Evolutionary conservation across 2,797 vertebrate genomes (phyloP), one percentile per base, ranked within the genome.

Genomic region (Melanotaenia parkinsoni): DNA sequence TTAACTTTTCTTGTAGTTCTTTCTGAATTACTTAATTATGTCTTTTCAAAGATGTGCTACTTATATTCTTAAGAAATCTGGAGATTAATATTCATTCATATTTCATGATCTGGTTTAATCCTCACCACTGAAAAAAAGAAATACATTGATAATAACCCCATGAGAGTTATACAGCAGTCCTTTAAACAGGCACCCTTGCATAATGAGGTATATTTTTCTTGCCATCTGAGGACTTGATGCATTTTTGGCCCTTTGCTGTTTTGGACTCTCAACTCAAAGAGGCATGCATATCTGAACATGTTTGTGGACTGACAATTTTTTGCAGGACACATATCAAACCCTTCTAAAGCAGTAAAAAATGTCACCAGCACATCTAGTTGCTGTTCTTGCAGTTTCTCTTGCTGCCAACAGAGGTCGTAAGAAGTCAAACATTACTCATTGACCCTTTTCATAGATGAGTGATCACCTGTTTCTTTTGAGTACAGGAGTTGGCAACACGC

Each of bases 381-480:
- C 37, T 13, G 10, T 9, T 71, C 4, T 11, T 80, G 79, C 70
- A 82, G 5, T 85, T 74, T n/a, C 76, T 10, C 1, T n/a, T 12
- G 20, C 13, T 26, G 69, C 82, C 84, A 84, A 81, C 43, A 88
- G 86, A 79, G 79, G 88, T 61, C 83, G 5, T 22, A 56, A 60
- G 58, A 77, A 51, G 74, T 74, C 66, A 68, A 3, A 58, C 40
- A 69, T 77, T 5, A 18, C 2, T 37, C 37, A 3, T 30, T 20
- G 8, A 3, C 26, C 37, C 20, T 43, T 61, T 43, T 43, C 59
- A 22, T 3, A 59, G 13, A 30, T 30, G 20, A 35, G 22, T 47
- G n/a, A 45, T 77, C 95, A 99, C 97, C 97, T 97, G 95, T 97
- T 97, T 1, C 94, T 97, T 93, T 95, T 98, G 89, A 98, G 82